These are phyloP conservation scores for Xylocampa areola DNA, from an alignment of 2,888 invertebrate genomes.

Conservation along the genomic window DNA sequence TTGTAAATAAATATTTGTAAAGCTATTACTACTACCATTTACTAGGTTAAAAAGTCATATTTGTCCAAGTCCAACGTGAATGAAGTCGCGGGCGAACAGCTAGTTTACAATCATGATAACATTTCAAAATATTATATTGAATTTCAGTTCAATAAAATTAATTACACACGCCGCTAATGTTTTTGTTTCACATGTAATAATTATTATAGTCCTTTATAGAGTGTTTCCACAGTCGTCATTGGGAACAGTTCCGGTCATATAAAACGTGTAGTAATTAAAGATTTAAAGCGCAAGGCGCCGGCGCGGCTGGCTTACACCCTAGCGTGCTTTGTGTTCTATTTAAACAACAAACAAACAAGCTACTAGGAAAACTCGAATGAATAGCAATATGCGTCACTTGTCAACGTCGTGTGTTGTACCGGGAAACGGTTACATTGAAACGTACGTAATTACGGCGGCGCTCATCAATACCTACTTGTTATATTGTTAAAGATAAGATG, in stretches of 20 bases:
- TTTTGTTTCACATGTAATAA: background rate
- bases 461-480: conserved; percentile 5
- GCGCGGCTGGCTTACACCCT: conserved; percentile 47
- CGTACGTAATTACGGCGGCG: conserved; percentile 18
- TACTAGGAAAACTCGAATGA: conserved; percentile 50
- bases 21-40: no score
- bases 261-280: conserved; percentile 72
- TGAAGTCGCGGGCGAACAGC: no score
- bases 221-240: conserved; percentile 9
- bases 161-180: background rate
- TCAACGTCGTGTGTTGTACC: conserved; percentile 37
- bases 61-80: no score
- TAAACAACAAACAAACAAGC: conserved; percentile 44
- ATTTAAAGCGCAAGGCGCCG: conserved; percentile 68
- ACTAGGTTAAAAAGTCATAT: no score
- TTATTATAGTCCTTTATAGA: background rate
- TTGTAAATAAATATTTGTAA: no score
- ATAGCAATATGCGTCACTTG: conserved; percentile 33
- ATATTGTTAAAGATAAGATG: no score
- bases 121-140: no score
- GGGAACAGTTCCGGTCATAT: conserved; percentile 50
- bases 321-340: conserved; percentile 55
- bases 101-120: no score
- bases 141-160: no score
- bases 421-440: conserved; percentile 31